Conservation (phyloP, 2,797 vertebrate species). For the Sebastes dallii region DNA sequence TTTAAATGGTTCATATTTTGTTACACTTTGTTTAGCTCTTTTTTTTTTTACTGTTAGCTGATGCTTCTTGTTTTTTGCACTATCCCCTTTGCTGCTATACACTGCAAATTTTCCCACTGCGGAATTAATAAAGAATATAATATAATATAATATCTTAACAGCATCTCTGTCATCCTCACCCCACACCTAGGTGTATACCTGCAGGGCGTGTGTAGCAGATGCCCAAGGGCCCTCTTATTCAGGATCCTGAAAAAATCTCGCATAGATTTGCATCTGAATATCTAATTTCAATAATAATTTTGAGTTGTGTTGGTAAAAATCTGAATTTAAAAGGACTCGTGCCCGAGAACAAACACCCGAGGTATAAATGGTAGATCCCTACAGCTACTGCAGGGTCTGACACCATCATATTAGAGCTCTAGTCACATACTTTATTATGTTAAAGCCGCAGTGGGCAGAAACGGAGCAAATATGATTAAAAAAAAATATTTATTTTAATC, state of each 20-base stretch:
- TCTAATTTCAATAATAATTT: conserved; percentile 10
- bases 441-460: too few species aligned
- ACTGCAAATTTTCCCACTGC: too few species aligned
- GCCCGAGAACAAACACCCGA: not conserved
- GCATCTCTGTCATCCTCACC: not conserved
- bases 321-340: not conserved
- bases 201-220: not conserved
- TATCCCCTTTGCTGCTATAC: too few species aligned
- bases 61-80: too few species aligned
- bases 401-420: not conserved
- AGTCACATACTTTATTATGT: too few species aligned
- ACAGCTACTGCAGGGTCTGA: not conserved
- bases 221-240: not conserved
- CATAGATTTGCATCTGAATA: conserved; percentile 35
- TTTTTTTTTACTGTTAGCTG: too few species aligned
- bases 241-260: conserved; percentile 14
- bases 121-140: too few species aligned
- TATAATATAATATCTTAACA: not conserved
- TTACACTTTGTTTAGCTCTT: too few species aligned
- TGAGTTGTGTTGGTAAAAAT: not conserved
- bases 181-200: conserved; percentile 19
- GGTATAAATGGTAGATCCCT: not conserved
- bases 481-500: too few species aligned
- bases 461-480: too few species aligned
- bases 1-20: too few species aligned